A percentile compares a stretch with the other conserved stretches of the same genome.
These are phyloP conservation scores for Neomonachus schauinslandi DNA, from an alignment of 2,113 vertebrate genomes.

Conservation along the genomic window DNA sequence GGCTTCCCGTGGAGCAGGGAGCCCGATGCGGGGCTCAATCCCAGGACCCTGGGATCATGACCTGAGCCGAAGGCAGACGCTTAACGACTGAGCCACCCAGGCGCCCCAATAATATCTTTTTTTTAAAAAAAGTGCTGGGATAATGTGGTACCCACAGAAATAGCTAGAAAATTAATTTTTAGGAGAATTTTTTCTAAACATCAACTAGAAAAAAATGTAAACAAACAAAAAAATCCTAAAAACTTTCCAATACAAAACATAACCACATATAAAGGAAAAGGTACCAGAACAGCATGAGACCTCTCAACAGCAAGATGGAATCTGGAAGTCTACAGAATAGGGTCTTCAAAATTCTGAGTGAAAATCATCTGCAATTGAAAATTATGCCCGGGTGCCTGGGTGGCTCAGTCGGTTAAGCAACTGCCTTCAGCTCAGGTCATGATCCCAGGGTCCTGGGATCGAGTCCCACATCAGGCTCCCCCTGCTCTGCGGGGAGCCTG, in stretches of 20 bases:
- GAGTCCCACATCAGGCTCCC: no score
- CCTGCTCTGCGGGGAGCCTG: no score
- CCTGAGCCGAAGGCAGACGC: no score
- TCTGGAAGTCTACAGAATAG: background rate
- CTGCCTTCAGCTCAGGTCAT: no score
- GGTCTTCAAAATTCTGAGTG: background rate
- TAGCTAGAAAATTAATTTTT: background rate
- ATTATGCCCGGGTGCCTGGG: no score
- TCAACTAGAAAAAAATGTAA: background rate
- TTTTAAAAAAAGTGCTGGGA: background rate
- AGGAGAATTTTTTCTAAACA: background rate
- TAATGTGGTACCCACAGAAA: background rate
- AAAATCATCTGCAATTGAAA: conserved; percentile 25
- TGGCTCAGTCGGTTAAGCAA: no score
- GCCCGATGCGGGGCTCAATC: no score
- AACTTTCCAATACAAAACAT: conserved; percentile 10
- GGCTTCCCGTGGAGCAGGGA: no score
- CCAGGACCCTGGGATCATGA: no score
- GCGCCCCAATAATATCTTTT: background rate
- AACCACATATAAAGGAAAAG: background rate
- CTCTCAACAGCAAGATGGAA: background rate
- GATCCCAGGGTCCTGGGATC: no score
- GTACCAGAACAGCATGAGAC: background rate
- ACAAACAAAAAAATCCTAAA: background rate
- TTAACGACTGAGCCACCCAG: no score